Evolutionary conservation across 2,888 invertebrate genomes (phyloP).

Genomic region (Zaprionus lineosus): DNA sequence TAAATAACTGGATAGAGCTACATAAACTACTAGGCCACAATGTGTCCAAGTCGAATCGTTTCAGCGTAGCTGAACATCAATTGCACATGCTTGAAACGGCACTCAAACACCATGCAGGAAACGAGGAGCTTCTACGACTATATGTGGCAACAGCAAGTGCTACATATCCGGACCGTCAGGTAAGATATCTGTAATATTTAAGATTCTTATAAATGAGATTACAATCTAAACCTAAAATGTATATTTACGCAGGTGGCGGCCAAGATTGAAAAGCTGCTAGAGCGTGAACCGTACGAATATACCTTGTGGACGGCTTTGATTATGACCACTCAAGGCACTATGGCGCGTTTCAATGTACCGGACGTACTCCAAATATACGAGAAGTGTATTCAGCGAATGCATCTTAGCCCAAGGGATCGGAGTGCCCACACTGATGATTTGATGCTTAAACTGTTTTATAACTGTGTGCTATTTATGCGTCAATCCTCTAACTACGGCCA

Average conservation of each 20-base stretch:
- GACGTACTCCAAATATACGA: conserved; percentile 85
- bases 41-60: conserved; percentile 74
- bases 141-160: conserved; percentile 82
- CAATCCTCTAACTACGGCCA: conserved; percentile 90
- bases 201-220: no score
- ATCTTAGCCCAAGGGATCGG: conserved; percentile 49
- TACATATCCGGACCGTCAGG: conserved; percentile 85
- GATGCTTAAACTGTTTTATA: conserved; percentile 83
- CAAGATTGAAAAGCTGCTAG: conserved; percentile 69
- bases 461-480: conserved; percentile 85
- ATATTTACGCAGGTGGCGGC: conserved; percentile 84
- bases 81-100: conserved; percentile 86
- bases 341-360: conserved; percentile 86
- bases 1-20: conserved; percentile 86
- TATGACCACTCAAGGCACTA: conserved; percentile 83
- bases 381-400: conserved; percentile 82
- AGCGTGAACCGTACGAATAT: conserved; percentile 77
- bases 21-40: conserved; percentile 84
- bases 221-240: no score
- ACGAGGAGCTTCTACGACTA: conserved; percentile 83
- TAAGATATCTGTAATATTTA: conserved; percentile 74
- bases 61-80: conserved; percentile 84
- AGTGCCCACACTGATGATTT: conserved; percentile 60
- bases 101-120: conserved; percentile 84
- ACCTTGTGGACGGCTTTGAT: conserved; percentile 81